Conservation (phyloP, 2,888 invertebrate genomes). For the Caprella mutica region DNA sequence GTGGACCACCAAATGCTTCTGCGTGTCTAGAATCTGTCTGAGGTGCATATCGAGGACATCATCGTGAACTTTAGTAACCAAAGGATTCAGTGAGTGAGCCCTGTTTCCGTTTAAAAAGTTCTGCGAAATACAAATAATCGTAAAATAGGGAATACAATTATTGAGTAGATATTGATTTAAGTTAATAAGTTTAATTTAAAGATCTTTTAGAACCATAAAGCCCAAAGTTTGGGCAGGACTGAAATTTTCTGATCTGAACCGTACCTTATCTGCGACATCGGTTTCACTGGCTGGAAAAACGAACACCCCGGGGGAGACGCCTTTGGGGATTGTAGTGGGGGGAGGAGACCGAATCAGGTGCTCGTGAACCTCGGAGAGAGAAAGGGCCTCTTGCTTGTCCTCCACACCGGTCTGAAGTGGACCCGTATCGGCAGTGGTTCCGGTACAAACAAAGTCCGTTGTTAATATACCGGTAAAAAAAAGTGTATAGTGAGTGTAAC, state of each 20-base stretch:
- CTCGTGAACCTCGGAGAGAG: conserved; percentile 65
- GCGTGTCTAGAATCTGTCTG: conserved; percentile 28
- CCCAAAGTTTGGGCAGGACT: not conserved
- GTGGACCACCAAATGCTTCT: conserved; percentile 19
- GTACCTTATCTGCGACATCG: not conserved
- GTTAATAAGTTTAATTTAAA: not conserved
- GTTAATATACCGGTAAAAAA: too few relatives aligned
- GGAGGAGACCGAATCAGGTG: conserved; percentile 72
- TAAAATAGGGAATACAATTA: too few relatives aligned
- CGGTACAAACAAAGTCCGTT: too few relatives aligned
- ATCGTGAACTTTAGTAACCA: conserved; percentile 24
- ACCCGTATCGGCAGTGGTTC: too few relatives aligned
- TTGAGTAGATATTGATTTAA: not conserved
- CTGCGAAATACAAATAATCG: not conserved
- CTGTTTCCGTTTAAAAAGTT: not conserved
- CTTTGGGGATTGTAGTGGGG: conserved; percentile 59
- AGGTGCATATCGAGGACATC: conserved; percentile 31
- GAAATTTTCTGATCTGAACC: not conserved
- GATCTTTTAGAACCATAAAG: not conserved
- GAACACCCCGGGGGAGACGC: conserved; percentile 19
- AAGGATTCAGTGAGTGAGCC: conserved; percentile 19
- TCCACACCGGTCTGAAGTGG: conserved; percentile 36
- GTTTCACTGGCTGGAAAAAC: conserved; percentile 25
- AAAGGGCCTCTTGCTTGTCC: conserved; percentile 60
- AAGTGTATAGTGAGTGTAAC: too few relatives aligned